Evolutionary conservation across 2,888 invertebrate species (phyloP), one percentile per base, ranked within the genome.

Genomic region (Ophion costatus): DNA sequence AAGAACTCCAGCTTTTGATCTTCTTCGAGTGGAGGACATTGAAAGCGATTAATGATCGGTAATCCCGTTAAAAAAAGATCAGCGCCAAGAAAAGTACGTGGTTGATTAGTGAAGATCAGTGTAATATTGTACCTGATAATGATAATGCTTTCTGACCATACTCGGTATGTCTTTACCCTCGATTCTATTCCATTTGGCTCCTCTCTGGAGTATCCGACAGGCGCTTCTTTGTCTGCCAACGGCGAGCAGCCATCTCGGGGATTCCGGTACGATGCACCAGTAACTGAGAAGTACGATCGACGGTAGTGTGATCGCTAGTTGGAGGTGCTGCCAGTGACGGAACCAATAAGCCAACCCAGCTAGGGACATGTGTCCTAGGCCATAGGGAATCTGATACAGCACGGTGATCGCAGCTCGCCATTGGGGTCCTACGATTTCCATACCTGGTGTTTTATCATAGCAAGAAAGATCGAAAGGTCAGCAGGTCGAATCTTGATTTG

Each of bases 231-330:
- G 94, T 84, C 94, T 95, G 0, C 96, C 97, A 1, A 95, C 95
- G 14, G 96, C 96, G 64, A 97, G 94, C 10, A 97, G 94, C 97
- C 97, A 97, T 78, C 97, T 95, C 0, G 97, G 97, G 2, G 97
- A 97, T 94, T 97, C 97, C 0, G 97, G 97, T 78, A 97, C 94
- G 9, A 97, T 90, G 95, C 96, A 96, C 89, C 95, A 96, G 87
- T 96, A 96, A 0, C 94, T 92, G 59, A 96, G 92, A 6, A 96
- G 94, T 56, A 97, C 88, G 56, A 96, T 90, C 0, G 95, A 95
- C 0, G 96, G 96, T 69, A 96, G 90, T 0, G 96, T 96, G 86
- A 96, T 95, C 0, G 95, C 95, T 71, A 97, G 93, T 91, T 97
- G 96, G 81, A 96, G 95, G 86, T 94, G 94, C 71, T 95, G 95